Conservation (phyloP, 2,797 vertebrate species). For the Chlorospingus semifuscus region DNA sequence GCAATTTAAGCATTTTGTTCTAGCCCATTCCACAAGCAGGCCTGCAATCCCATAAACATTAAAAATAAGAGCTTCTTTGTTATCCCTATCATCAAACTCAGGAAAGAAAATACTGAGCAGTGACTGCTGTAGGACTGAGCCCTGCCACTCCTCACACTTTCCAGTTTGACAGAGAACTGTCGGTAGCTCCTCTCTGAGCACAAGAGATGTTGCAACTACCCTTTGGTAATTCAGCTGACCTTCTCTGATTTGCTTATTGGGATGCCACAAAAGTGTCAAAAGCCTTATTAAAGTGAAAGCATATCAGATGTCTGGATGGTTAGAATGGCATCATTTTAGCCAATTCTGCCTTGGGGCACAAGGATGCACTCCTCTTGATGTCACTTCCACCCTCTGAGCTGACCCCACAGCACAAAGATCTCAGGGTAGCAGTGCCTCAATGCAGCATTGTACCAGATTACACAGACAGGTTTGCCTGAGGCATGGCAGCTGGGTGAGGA, state of each 20-base stretch:
- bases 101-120: background rate
- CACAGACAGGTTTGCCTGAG: background rate
- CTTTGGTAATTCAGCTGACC: background rate
- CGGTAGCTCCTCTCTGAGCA: accelerated
- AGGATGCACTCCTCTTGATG: background rate
- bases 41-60: background rate
- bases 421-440: background rate
- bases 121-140: background rate
- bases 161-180: background rate
- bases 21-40: background rate
- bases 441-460: background rate
- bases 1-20: background rate
- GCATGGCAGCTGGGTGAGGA: background rate
- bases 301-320: background rate
- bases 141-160: background rate
- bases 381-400: background rate
- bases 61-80: background rate
- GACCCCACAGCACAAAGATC: background rate
- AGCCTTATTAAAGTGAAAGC: background rate
- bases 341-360: background rate
- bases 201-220: background rate
- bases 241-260: background rate
- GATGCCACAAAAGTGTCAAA: background rate
- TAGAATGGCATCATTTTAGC: background rate
- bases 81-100: background rate